These are phyloP conservation scores for Capreolus pygargus DNA, from an alignment of 2,113 vertebrate species.

Conservation along the genomic window DNA sequence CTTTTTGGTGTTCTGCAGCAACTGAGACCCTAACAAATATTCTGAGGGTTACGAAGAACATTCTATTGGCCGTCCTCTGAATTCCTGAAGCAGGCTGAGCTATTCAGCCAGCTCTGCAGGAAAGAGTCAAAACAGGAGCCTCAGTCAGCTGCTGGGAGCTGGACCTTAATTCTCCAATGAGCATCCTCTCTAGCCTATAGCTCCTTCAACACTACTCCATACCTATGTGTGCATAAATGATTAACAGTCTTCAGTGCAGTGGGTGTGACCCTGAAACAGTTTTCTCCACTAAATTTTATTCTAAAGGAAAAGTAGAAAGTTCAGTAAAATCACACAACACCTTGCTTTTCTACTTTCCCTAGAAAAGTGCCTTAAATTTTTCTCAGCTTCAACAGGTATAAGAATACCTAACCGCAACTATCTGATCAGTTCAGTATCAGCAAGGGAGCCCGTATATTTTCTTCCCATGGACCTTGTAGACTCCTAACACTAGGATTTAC, in stretches of 20 bases:
- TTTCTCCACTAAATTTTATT: constrained; percentile 23
- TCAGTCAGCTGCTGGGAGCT: neutral
- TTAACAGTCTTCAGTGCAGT: neutral
- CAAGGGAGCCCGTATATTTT: neutral
- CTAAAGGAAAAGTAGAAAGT: neutral
- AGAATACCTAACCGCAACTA: neutral
- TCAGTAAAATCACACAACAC: neutral
- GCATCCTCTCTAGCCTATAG: neutral
- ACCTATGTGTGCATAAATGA: neutral
- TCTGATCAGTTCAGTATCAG: neutral
- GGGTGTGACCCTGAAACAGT: constrained; percentile 38
- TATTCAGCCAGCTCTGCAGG: neutral
- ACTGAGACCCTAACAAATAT: neutral
- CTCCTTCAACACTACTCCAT: neutral
- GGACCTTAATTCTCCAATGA: neutral
- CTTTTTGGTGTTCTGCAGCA: neutral
- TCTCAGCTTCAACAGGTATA: neutral
- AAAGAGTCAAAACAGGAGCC: neutral
- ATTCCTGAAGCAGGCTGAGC: neutral
- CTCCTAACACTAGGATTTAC: neutral
- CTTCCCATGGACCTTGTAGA: neutral
- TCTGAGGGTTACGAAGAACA: neutral
- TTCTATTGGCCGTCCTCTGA: neutral
- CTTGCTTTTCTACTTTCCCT: constrained; percentile 7
- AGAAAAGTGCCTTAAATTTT: neutral